A percentile compares a stretch with the other conserved stretches of the same genome.
These are phyloP conservation scores for Mormyrus proboscirostris DNA, from an alignment of 2,797 vertebrate genomes.

Conservation along the genomic window DNA sequence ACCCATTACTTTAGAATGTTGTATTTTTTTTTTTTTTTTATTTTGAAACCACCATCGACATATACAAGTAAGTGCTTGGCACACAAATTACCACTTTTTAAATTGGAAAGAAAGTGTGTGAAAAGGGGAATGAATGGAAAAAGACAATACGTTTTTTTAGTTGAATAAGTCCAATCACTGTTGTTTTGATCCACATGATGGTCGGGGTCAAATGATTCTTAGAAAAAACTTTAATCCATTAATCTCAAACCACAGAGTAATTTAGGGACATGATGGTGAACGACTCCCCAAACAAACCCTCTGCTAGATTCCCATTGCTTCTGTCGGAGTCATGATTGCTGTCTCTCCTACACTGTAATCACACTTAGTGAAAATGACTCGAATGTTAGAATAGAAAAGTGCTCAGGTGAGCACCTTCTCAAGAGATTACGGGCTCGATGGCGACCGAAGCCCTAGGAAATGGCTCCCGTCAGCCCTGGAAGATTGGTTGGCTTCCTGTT, in stretches of 20 bases:
- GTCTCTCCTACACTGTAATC: slow-evolving; percentile 21
- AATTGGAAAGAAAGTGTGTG: neutral
- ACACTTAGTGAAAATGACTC: slow-evolving; percentile 26
- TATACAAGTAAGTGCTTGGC: neutral
- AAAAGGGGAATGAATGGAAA: neutral
- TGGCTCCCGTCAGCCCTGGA: neutral
- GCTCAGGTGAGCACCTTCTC: neutral
- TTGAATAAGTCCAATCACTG: neutral
- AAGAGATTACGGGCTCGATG: slow-evolving; percentile 16
- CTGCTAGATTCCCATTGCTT: slow-evolving; percentile 19
- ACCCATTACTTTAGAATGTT: slow-evolving; percentile 6
- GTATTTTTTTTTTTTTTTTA: neutral
- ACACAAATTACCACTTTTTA: neutral
- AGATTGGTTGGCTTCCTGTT: neutral
- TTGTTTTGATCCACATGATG: slow-evolving; percentile 8
- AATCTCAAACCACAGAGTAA: slow-evolving; percentile 13
- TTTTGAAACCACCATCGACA: neutral
- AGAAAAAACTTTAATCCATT: slow-evolving; percentile 13
- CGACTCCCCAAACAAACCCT: neutral
- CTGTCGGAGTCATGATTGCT: slow-evolving; percentile 13
- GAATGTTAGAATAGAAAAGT: slow-evolving; percentile 18
- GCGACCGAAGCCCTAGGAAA: neutral
- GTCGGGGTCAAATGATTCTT: neutral
- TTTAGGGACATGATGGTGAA: neutral
- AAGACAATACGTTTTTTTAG: neutral